These are phyloP conservation scores for Hyperopisus bebe DNA, from an alignment of 2,113 vertebrate species.

Conservation along the genomic window DNA sequence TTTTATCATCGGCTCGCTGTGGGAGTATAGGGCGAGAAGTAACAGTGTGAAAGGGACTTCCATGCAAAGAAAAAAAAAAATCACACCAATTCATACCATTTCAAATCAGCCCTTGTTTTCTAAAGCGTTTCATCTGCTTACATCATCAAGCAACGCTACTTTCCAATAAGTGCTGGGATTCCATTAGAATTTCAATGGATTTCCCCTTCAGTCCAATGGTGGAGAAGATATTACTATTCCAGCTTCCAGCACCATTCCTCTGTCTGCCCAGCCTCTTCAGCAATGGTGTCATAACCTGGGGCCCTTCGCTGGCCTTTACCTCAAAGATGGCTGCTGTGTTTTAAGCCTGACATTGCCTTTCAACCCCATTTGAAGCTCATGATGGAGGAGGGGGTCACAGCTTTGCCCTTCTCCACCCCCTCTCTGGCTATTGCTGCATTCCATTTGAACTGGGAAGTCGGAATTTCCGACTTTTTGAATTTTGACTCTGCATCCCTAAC, in stretches of 20 bases:
- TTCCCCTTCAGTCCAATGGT: neutral
- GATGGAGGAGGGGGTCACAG: neutral
- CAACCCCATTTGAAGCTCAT: neutral
- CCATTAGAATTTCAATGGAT: neutral
- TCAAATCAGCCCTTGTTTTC: neutral
- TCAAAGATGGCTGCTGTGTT: conserved; percentile 9
- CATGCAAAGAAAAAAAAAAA: neutral
- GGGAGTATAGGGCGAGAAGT: neutral
- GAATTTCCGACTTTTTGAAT: neutral
- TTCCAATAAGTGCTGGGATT: neutral
- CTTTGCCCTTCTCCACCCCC: neutral
- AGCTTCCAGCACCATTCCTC: neutral
- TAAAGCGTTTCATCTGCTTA: conserved; percentile 4
- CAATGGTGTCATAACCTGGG: neutral
- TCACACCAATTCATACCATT: neutral
- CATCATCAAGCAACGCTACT: neutral
- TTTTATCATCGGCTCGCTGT: neutral
- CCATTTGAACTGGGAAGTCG: neutral
- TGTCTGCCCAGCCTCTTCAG: neutral
- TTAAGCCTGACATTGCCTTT: neutral
- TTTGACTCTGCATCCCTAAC: neutral
- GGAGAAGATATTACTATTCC: neutral
- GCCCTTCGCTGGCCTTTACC: neutral
- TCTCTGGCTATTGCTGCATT: neutral
- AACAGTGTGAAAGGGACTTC: neutral